Percentiles rank a stretch among this genome's conserved stretches.
phyloP scores from a whole-genome alignment of 2,888 invertebrate species.

The Andrena praecox region DNA sequence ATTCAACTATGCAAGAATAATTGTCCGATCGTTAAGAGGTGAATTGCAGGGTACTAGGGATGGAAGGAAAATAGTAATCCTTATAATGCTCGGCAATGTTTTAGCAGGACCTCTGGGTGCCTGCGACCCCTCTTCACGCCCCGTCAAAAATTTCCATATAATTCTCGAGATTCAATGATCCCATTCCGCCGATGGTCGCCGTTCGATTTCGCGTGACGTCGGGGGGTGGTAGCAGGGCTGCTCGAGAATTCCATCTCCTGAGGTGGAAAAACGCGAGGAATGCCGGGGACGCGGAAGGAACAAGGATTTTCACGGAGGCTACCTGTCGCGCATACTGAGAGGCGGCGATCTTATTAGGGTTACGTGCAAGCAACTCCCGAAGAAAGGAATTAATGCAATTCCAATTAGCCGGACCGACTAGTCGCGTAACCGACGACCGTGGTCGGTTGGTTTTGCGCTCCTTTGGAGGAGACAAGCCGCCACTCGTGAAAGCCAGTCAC shows the following conservation, averaged over 20 bases:
- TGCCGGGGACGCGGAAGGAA: slow-evolving; percentile 55
- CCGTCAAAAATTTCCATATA: not conserved
- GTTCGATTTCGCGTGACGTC: not conserved
- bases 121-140: not conserved
- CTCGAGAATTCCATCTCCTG: not conserved
- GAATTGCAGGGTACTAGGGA: not conserved
- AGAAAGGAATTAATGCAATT: slow-evolving; percentile 78
- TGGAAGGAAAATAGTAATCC: not conserved
- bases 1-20: not conserved
- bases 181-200: not conserved
- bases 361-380: slow-evolving; percentile 53
- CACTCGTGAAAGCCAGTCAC: slow-evolving; percentile 58
- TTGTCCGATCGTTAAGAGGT: not conserved
- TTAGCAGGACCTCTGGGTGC: not conserved
- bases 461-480: slow-evolving; percentile 70
- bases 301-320: slow-evolving; percentile 62
- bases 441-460: slow-evolving; percentile 68
- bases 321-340: slow-evolving; percentile 64
- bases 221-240: not conserved
- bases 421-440: slow-evolving; percentile 56
- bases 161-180: not conserved
- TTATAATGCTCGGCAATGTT: slow-evolving; percentile 9
- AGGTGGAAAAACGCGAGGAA: slow-evolving; percentile 43
- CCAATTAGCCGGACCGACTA: slow-evolving; percentile 73
- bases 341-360: slow-evolving; percentile 66